Conservation (phyloP, 2,888 invertebrate species). For the Nymphalis c-album region DNA sequence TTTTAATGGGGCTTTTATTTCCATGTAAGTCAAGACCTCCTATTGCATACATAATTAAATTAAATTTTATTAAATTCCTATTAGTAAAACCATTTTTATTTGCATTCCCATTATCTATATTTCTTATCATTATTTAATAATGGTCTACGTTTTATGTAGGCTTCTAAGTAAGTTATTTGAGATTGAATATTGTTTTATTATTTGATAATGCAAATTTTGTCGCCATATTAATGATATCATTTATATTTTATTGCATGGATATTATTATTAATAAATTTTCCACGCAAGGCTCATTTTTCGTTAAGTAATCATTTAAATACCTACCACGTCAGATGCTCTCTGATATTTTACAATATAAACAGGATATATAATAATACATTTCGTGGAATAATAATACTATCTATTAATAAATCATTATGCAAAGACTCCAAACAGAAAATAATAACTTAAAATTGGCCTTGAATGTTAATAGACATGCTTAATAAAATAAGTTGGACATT, state of each 20-base stretch:
- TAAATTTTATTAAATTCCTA: conserved; percentile 9
- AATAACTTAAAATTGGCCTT: conserved; percentile 5
- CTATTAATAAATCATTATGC: neutral
- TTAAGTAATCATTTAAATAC: neutral
- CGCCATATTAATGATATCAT: conserved; percentile 42
- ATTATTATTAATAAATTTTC: conserved; percentile 2
- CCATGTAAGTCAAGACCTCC: conserved; percentile 3
- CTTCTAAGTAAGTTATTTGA: conserved; percentile 59
- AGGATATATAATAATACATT: conserved; percentile 1
- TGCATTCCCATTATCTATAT: conserved; percentile 49
- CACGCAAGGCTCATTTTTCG: neutral
- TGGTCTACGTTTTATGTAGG: conserved; percentile 79
- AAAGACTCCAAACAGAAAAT: conserved; percentile 3
- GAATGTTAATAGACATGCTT: conserved; percentile 7
- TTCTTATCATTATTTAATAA: conserved; percentile 62
- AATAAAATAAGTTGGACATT: conserved; percentile 15
- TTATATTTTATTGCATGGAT: conserved; percentile 29
- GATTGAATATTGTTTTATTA: conserved; percentile 34
- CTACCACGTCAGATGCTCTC: conserved; percentile 9
- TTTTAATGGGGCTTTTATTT: conserved; percentile 4
- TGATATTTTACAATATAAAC: conserved; percentile 5
- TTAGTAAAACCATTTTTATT: conserved; percentile 32
- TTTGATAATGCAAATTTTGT: conserved; percentile 30
- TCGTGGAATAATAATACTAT: conserved; percentile 3
- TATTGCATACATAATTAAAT: conserved; percentile 2